phyloP scores from a whole-genome alignment of 2,888 invertebrate genomes.

The Agrotis ipsilon region DNA sequence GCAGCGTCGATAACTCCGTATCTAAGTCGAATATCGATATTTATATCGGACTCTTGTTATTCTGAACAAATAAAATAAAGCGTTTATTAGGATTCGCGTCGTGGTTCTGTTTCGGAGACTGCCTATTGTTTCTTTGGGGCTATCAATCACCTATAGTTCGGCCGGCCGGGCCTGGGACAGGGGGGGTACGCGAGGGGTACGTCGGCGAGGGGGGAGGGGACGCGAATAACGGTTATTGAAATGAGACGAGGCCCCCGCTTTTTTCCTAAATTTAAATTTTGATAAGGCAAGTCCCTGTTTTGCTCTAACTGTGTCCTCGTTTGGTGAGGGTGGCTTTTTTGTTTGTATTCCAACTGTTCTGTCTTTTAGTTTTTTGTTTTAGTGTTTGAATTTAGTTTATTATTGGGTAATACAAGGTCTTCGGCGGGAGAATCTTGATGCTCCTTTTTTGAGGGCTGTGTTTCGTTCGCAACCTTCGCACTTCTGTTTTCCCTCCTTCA shows the following conservation, averaged over 20 bases:
- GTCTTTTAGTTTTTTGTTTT: constrained; percentile 79
- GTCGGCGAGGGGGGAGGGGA: constrained; percentile 75
- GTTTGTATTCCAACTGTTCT: constrained; percentile 75
- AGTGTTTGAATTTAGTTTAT: constrained; percentile 74
- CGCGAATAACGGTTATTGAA: constrained; percentile 91
- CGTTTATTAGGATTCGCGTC: constrained; percentile 90
- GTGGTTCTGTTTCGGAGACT: constrained; percentile 82
- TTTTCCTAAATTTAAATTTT: constrained; percentile 91
- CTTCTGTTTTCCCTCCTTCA: constrained; percentile 22
- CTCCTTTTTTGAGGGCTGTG: constrained; percentile 45
- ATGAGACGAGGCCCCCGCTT: constrained; percentile 89
- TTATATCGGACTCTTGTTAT: constrained; percentile 87
- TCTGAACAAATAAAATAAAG: constrained; percentile 89
- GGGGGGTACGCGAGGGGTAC: constrained; percentile 73
- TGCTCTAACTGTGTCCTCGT: constrained; percentile 85
- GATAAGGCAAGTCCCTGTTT: constrained; percentile 90
- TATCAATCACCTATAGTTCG: constrained; percentile 88
- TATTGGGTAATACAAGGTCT: constrained; percentile 70
- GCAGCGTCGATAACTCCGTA: constrained; percentile 82
- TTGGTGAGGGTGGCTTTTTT: constrained; percentile 85
- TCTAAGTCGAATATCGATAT: constrained; percentile 86
- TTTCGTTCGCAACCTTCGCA: constrained; percentile 29
- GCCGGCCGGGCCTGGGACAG: constrained; percentile 69
- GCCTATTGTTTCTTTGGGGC: constrained; percentile 89
- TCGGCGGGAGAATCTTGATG: constrained; percentile 54